phyloP scores from a whole-genome alignment of 2,888 invertebrate species.

The Mimachlamys varia region DNA sequence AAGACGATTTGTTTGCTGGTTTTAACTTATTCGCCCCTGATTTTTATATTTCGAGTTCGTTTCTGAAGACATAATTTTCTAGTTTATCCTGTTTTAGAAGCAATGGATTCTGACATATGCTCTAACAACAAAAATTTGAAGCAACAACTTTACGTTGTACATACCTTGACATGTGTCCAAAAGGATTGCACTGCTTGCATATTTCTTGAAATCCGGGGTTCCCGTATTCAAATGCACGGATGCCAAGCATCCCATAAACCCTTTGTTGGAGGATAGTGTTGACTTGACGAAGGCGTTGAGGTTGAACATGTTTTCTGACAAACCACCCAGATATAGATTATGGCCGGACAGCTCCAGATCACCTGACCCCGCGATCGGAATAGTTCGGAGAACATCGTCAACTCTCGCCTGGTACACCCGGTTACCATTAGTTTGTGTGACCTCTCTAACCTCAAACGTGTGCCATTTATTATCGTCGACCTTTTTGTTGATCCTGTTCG shows the following conservation, averaged over 20 bases:
- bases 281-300: constrained; percentile 54
- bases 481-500: constrained; percentile 51
- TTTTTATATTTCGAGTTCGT: too few relatives aligned
- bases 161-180: constrained; percentile 67
- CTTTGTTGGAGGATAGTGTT: constrained; percentile 70
- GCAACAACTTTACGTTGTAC: too few relatives aligned
- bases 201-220: constrained; percentile 66
- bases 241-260: constrained; percentile 79
- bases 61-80: too few relatives aligned
- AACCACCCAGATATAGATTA: constrained; percentile 73
- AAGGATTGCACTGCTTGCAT: constrained; percentile 73
- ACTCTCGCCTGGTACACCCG: constrained; percentile 64
- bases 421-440: constrained; percentile 53
- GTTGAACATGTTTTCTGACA: constrained; percentile 67
- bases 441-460: constrained; percentile 61
- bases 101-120: too few relatives aligned
- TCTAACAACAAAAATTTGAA: too few relatives aligned
- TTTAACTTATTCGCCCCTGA: too few relatives aligned
- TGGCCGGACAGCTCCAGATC: constrained; percentile 59
- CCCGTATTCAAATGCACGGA: constrained; percentile 73
- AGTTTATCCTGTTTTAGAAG: too few relatives aligned
- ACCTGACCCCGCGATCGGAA: constrained; percentile 59
- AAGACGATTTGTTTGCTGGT: too few relatives aligned
- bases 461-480: constrained; percentile 76
- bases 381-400: constrained; percentile 59